Evolutionary conservation across 1,140 invertebrate species (phyloP).

Genomic region (Brachionus calyciflorus): DNA sequence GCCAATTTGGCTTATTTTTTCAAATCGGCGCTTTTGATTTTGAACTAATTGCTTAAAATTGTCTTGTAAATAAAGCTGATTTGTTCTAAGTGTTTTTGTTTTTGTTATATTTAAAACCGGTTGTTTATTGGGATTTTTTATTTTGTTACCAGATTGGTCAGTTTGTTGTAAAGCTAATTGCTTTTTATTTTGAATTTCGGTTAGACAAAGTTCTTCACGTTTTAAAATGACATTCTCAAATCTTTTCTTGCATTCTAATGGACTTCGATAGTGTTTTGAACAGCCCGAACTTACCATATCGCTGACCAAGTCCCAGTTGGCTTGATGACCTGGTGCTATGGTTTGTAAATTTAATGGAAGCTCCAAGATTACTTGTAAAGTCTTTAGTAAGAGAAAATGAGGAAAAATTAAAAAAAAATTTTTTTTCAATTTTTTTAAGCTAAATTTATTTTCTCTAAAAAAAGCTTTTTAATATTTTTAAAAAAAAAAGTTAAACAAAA

Average conservation of each 20-base stretch:
- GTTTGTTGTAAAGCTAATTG: conserved; percentile 63
- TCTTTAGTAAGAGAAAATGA: conserved; percentile 62
- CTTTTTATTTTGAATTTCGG: conserved; percentile 54
- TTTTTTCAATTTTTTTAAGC: no score
- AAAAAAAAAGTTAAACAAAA: no score
- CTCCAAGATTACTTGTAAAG: conserved; percentile 77
- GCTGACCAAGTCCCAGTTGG: conserved; percentile 91
- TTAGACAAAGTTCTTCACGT: conserved; percentile 69
- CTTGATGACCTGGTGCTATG: conserved; percentile 75
- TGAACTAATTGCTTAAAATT: conserved; percentile 59
- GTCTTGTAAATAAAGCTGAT: conserved; percentile 76
- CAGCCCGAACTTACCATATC: conserved; percentile 75
- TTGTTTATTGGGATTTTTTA: conserved; percentile 56
- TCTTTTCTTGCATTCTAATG: conserved; percentile 79
- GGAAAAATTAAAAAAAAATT: no score
- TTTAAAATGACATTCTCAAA: conserved; percentile 75
- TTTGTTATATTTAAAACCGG: conserved; percentile 13
- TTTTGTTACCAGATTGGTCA: conserved; percentile 58
- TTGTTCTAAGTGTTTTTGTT: conserved; percentile 69
- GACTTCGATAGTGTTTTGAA: conserved; percentile 76
- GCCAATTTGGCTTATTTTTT: background rate
- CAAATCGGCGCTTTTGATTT: background rate
- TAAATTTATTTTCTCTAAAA: background rate
- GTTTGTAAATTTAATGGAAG: conserved; percentile 75
- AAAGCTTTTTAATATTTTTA: no score